Evolutionary conservation across 2,888 invertebrate species (phyloP), one percentile per base, ranked within the genome.

Genomic region (Corbicula japonica): DNA sequence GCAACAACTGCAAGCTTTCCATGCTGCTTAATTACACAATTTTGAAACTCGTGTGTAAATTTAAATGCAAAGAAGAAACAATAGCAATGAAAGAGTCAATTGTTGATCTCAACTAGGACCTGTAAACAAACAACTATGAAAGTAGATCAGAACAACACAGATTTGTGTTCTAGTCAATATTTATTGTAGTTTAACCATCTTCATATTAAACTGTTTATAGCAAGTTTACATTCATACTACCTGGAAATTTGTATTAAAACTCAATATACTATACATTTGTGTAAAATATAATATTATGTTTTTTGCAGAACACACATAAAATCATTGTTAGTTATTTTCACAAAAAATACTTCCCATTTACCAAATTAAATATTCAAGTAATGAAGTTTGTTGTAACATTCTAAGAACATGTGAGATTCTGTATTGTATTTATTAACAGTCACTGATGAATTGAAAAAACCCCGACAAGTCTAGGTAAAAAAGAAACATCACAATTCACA

Each of bases 151-250:
- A n/a, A n/a, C n/a, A n/a, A n/a, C n/a, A n/a, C n/a, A n/a, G n/a
- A n/a, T n/a, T n/a, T 35, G 58, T 58, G 58, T 44, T 62, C 71
- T 72, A 72, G 54, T 72, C 71, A 72, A 54, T 72, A 52, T 72
- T 72, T 72, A 72, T 72, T 72, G 71, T 61, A 72, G 62, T 38
- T 72, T 41, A 72, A 72, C 28, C 21, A 70, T 61, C 70, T 60
- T 60, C 71, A 41, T 72, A 56, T 41, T 52, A 52, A 50, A 62
- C n/a, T 54, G 32, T 41, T 18, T 66, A 65, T 50, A 65, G 50
- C 18, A 72, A 32, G 71, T 72, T 62, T 62, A 61, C 71, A 72
- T 61, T 61, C 32, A 71, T 50, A 30, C 30, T 18, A 23, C 54
- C n/a, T 52, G 52, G 32, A n/a, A 48, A 65, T 21, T 66, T 50